Percentiles rank a stretch among this genome's conserved stretches.
Evolutionary conservation across 1,140 invertebrate genomes (phyloP).

Genomic region (Aphelenchoides besseyi): DNA sequence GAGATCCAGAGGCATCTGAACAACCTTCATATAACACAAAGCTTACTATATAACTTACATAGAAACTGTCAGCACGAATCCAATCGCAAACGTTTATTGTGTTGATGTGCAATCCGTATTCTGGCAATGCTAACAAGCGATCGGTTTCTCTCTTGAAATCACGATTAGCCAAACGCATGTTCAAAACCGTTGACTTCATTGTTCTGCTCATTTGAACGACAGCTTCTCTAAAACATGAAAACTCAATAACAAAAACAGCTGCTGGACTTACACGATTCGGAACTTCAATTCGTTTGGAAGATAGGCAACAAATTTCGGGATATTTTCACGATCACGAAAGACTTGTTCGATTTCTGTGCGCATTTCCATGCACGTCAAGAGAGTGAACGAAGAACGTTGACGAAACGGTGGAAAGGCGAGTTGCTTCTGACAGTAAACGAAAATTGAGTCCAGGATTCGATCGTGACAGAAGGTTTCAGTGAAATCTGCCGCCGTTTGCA

Average conservation of each 20-base stretch:
- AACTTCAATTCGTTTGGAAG: neutral
- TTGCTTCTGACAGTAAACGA: neutral
- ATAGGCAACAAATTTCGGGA: neutral
- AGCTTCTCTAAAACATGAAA: neutral
- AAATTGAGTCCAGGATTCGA: neutral
- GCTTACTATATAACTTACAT: too few relatives aligned
- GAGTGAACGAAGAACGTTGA: neutral
- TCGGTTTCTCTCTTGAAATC: neutral
- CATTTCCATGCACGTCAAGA: neutral
- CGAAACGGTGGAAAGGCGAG: neutral
- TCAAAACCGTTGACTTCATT: neutral
- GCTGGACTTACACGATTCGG: neutral
- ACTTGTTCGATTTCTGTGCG: neutral
- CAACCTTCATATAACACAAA: too few relatives aligned
- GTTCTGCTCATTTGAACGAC: neutral
- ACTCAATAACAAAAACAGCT: neutral
- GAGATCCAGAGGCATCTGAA: neutral
- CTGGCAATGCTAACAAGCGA: neutral
- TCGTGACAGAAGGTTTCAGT: neutral
- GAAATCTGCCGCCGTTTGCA: neutral
- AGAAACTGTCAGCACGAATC: neutral
- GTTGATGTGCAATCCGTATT: neutral
- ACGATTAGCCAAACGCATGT: neutral
- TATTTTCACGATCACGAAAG: neutral
- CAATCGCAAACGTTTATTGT: neutral